Evolutionary conservation across 92 coral and sea anemone species (phyloP), one percentile per base, ranked within the genome.

Genomic region (Phenganax subtilis): DNA sequence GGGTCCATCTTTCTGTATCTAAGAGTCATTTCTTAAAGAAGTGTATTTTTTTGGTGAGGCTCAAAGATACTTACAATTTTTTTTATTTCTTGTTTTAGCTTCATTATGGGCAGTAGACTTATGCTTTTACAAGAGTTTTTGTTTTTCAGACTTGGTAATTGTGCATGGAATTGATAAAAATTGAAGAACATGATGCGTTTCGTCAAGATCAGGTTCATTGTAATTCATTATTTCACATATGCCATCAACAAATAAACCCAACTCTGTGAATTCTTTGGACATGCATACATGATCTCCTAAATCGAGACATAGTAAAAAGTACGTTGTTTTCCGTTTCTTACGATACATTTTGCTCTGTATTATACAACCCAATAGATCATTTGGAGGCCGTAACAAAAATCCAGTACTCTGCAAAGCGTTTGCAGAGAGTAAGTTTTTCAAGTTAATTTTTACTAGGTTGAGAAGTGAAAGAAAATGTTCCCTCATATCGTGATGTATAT

Each of bases 1-100:
- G 14, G 9, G 6, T 66, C 72, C 89, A 83, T 66, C 37, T 66
- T 15, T 16, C 27, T 66, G 72, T 72, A 55, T 66, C 37, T 66
- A 66, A 66, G 72, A 66, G 72, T 53, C 29, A 28, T 31, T 28
- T 66, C 37, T 5, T 7, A 28, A 0, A 12, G 14, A 9, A 66
- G 51, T 2, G 30, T 7, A 8, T 66, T 20, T 66, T 66, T 1
- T 66, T 1, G 7, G 27, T 62, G 17, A 27, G 65, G 17, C 17
- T 27, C 10, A 59, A 4, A 59, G 65, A 59, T 27, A 12, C 17
- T 59, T 7, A 12, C 65, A 12, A n/a, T 62, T 62, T 62, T 15
- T 62, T 37, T 12, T 62, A 62, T 12, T 62, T n/a, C 6, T 37
- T n/a, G 3, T 3, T 3, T n/a, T 1, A 9, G 37, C 25, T 66